Conservation (phyloP, 92 coral and sea anemone species). For the Isaurus tuberculatus region DNA sequence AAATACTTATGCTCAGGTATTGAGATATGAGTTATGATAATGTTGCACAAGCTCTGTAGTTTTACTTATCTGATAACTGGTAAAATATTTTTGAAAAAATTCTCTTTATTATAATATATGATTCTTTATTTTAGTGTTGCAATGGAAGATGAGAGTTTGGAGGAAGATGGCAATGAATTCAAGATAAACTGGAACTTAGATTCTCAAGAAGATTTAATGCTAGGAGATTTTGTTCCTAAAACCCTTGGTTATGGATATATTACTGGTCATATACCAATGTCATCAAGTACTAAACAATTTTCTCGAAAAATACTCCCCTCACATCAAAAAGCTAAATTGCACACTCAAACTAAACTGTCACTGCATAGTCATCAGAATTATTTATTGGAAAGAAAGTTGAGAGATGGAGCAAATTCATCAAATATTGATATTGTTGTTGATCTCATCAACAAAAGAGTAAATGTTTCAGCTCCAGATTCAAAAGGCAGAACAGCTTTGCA, state of each 20-base stretch:
- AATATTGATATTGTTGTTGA: constrained; percentile 67
- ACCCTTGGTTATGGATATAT: constrained; percentile 69
- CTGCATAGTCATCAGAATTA: constrained; percentile 61
- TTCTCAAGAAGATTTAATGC: constrained; percentile 58
- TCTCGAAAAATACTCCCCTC: constrained; percentile 81
- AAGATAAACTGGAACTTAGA: constrained; percentile 59
- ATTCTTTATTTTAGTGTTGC: neutral
- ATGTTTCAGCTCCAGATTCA: constrained; percentile 85
- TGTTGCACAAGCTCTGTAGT: no score
- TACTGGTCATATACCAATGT: constrained; percentile 42
- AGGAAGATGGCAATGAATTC: constrained; percentile 22
- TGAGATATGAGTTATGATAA: no score
- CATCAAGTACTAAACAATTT: constrained; percentile 62
- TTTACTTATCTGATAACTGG: no score
- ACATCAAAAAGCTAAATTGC: constrained; percentile 69
- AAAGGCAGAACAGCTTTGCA: constrained; percentile 94
- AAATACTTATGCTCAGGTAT: no score
- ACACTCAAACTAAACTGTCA: constrained; percentile 65
- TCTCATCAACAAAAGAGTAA: constrained; percentile 85
- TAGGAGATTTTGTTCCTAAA: constrained; percentile 58
- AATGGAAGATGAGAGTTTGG: constrained; percentile 10
- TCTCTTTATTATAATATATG: neutral
- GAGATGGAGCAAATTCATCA: constrained; percentile 83
- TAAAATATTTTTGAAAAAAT: no score
- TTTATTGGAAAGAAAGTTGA: constrained; percentile 78